These are phyloP conservation scores for Gyps fulvus DNA, from an alignment of 2,113 vertebrate species.

Conservation along the genomic window DNA sequence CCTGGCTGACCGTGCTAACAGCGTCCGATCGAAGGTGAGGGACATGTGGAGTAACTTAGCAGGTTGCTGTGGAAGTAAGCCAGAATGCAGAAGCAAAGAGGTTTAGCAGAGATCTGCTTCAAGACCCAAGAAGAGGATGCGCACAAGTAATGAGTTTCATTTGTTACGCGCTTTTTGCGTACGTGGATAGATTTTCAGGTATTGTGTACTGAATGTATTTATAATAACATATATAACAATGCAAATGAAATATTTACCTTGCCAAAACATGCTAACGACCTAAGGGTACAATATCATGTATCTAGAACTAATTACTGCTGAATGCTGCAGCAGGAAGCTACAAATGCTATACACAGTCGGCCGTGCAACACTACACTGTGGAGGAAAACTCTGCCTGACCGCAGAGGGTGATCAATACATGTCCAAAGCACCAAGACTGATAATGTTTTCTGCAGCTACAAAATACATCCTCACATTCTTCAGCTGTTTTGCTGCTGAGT, in stretches of 20 bases:
- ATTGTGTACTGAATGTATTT: background rate
- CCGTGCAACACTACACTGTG: background rate
- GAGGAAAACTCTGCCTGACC: background rate
- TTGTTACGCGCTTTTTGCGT: background rate
- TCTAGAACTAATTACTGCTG: background rate
- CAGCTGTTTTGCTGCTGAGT: background rate
- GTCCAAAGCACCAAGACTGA: background rate
- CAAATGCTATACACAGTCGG: background rate
- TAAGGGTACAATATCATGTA: background rate
- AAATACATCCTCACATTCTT: background rate
- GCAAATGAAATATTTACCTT: background rate
- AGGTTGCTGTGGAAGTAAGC: background rate
- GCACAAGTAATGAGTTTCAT: background rate
- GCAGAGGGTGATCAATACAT: background rate
- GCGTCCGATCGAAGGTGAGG: background rate
- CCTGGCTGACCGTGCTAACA: background rate
- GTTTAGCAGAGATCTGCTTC: background rate
- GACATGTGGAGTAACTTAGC: accelerated
- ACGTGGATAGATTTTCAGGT: background rate
- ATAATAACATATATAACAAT: background rate
- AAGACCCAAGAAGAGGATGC: background rate
- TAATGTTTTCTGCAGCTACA: background rate
- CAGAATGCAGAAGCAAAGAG: background rate
- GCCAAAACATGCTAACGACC: background rate
- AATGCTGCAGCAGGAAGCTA: background rate